A percentile compares a stretch with the other conserved stretches of the same genome.
Evolutionary conservation across 2,888 invertebrate species (phyloP).

Genomic region (Acleris emargana): DNA sequence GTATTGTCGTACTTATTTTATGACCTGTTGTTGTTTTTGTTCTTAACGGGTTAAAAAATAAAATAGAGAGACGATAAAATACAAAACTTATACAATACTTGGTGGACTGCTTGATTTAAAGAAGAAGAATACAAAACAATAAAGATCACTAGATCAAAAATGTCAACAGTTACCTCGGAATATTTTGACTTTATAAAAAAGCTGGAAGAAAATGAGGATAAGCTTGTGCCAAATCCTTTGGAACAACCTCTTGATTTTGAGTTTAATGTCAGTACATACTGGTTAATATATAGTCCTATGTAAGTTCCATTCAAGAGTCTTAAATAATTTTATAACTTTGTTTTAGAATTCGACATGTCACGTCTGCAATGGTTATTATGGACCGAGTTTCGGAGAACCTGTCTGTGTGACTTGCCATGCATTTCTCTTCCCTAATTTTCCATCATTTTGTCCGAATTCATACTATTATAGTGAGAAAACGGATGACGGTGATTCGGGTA

Average conservation of each 20-base stretch:
- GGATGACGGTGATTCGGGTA: slow-evolving; percentile 96
- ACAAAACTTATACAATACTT: too few species aligned
- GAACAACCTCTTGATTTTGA: slow-evolving; percentile 71
- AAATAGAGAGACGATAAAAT: background rate
- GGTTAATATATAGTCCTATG: background rate
- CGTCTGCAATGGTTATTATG: slow-evolving; percentile 96
- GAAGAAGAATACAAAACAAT: background rate
- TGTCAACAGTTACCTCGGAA: slow-evolving; percentile 71
- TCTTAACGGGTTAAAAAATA: background rate
- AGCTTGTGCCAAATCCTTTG: slow-evolving; percentile 58
- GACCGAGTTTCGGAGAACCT: slow-evolving; percentile 95
- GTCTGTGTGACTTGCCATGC: slow-evolving; percentile 96
- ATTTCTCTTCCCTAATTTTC: slow-evolving; percentile 93
- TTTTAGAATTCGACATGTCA: slow-evolving; percentile 89
- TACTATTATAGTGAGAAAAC: slow-evolving; percentile 84
- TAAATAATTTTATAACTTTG: slow-evolving; percentile 19
- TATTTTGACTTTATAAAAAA: slow-evolving; percentile 70
- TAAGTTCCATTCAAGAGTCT: background rate
- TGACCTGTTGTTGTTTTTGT: background rate
- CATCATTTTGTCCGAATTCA: slow-evolving; percentile 78
- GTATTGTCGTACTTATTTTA: background rate
- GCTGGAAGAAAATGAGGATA: slow-evolving; percentile 74
- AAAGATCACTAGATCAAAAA: slow-evolving; percentile 41
- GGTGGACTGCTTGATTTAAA: too few species aligned
- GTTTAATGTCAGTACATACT: slow-evolving; percentile 61